phyloP scores from a whole-genome alignment of 1,140 invertebrate genomes.

The Calycopis cecrops region DNA sequence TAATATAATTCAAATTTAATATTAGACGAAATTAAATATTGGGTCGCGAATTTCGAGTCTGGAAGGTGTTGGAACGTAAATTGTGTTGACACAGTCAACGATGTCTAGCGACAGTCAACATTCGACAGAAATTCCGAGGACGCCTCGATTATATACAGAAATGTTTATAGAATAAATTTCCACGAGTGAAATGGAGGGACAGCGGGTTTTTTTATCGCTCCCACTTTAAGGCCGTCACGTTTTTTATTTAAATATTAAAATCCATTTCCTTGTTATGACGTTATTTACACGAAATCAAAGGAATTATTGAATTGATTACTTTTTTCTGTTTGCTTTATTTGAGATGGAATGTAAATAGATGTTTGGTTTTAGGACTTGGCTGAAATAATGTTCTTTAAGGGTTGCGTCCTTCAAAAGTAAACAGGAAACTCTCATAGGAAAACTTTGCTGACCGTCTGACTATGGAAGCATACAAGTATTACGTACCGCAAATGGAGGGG shows the following conservation, averaged over 20 bases:
- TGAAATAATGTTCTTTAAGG: too few relatives aligned
- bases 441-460: too few relatives aligned
- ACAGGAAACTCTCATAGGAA: too few relatives aligned
- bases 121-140: constrained; percentile 19
- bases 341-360: too few relatives aligned
- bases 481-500: too few relatives aligned
- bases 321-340: too few relatives aligned
- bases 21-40: constrained; percentile 37
- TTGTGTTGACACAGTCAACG: constrained; percentile 41
- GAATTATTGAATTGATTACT: constrained; percentile 12
- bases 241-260: constrained; percentile 19
- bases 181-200: constrained; percentile 21
- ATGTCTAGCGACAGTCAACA: constrained; percentile 41
- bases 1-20: constrained; percentile 24
- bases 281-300: constrained; percentile 18
- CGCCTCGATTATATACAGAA: constrained; percentile 25
- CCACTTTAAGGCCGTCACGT: constrained; percentile 15
- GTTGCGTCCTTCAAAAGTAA: too few relatives aligned
- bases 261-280: constrained; percentile 11
- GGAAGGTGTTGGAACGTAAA: constrained; percentile 44
- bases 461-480: too few relatives aligned
- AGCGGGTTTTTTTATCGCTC: constrained; percentile 22
- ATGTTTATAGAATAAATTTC: constrained; percentile 31
- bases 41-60: constrained; percentile 29
- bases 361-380: too few relatives aligned